phyloP scores from a whole-genome alignment of 2,113 vertebrate genomes.

The Arvicanthis niloticus region DNA sequence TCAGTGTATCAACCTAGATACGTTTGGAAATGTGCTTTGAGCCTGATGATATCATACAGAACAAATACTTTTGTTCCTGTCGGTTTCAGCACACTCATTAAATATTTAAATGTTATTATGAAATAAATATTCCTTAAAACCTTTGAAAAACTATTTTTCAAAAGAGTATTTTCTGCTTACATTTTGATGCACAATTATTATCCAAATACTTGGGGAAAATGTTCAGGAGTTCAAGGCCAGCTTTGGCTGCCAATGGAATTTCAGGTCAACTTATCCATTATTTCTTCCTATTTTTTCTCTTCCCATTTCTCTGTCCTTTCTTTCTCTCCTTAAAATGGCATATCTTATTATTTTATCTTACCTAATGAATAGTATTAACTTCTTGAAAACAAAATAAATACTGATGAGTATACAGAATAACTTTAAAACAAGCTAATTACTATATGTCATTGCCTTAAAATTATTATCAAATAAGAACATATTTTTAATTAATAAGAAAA shows the following conservation, averaged over 20 bases:
- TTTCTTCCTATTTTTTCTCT: background rate
- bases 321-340: background rate
- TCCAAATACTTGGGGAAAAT: background rate
- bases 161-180: background rate
- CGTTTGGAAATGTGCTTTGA: background rate
- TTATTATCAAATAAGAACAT: background rate
- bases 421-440: background rate
- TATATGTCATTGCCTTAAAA: background rate
- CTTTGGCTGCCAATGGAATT: background rate
- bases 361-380: background rate
- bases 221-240: no score
- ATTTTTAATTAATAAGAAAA: background rate
- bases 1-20: background rate
- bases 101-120: background rate
- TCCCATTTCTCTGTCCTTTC: background rate
- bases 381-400: background rate
- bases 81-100: background rate
- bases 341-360: background rate
- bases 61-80: background rate
- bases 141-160: background rate
- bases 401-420: background rate
- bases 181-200: background rate
- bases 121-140: background rate
- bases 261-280: background rate
- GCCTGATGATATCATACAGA: background rate